Evolutionary conservation across 2,113 vertebrate genomes (phyloP), one percentile per base, ranked within the genome.

Genomic region (Corvus cornix): DNA sequence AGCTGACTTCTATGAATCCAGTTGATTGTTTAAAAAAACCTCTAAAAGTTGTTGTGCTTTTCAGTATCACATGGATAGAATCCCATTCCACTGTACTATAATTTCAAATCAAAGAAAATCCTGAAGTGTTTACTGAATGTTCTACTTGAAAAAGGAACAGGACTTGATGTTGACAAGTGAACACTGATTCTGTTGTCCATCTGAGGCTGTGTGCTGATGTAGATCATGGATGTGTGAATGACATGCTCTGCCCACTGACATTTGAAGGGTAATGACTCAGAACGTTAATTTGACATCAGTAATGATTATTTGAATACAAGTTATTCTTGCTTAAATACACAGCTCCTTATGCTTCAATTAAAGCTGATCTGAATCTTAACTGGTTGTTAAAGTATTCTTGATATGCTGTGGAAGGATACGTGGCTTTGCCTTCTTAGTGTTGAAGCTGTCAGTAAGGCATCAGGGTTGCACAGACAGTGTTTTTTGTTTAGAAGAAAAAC

Each of bases 271-370:
- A 84, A 83, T 84, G 93, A 89, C 73, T 95, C 83, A 84, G 63
- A 78, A 64, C 72, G 11, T 72, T 89, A 87, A 94, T 84, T 94
- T 96, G 86, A 90, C 73, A 72, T 86, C 66, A 75, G 35, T 90
- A 89, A 60, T 79, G 74, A 91, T 92, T 95, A 90, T 89, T 92
- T 97, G 83, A 89, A 77, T 94, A 87, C 73, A 90, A 92, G 39
- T 86, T 93, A 55, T 26, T 93, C 72, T 81, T 92, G 63, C 90
- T 95, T 80, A 87, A 89, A 78, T 77, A 95, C 59, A 59, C 64
- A 77, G 85, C 62, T 31, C 18, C 39, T 88, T 12, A 3, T 86
- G 86, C 53, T 95, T 90, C 92, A 60, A 81, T 95, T 88, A 67
- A 80, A 93, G 86, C 72, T 84, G 59, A 74, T 93, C 79, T 48